phyloP scores from a whole-genome alignment of 2,797 vertebrate genomes.

The Mormyrops boulengeri region DNA sequence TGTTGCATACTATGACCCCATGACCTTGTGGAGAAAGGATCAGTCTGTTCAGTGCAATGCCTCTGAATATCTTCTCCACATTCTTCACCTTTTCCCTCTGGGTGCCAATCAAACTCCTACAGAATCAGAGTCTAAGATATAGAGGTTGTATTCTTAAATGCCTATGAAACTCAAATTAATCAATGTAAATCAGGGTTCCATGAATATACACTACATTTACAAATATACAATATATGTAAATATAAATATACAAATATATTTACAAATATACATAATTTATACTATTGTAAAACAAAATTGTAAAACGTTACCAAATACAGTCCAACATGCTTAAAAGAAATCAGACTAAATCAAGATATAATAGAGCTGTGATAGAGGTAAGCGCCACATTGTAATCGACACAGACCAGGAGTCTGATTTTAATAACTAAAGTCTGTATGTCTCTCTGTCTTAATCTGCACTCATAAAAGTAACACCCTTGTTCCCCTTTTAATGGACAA shows the following conservation, averaged over 20 bases:
- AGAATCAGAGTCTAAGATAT: background rate
- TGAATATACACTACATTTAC: background rate
- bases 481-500: background rate
- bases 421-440: background rate
- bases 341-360: background rate
- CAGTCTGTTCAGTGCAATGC: background rate
- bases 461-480: background rate
- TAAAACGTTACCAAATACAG: background rate
- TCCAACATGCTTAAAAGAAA: background rate
- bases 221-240: background rate
- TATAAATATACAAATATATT: background rate
- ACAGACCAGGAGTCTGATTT: background rate
- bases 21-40: background rate
- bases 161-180: background rate
- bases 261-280: background rate
- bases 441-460: background rate
- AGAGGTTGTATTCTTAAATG: background rate
- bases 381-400: background rate
- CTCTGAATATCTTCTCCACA: background rate
- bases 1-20: background rate
- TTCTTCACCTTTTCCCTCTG: background rate
- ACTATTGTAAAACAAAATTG: background rate
- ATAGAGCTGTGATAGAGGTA: background rate
- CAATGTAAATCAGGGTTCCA: background rate
- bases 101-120: background rate